Percentiles rank a stretch among this genome's conserved stretches.
Conservation (phyloP, 1,140 invertebrate genomes). For the Drosophila simulans region DNA sequence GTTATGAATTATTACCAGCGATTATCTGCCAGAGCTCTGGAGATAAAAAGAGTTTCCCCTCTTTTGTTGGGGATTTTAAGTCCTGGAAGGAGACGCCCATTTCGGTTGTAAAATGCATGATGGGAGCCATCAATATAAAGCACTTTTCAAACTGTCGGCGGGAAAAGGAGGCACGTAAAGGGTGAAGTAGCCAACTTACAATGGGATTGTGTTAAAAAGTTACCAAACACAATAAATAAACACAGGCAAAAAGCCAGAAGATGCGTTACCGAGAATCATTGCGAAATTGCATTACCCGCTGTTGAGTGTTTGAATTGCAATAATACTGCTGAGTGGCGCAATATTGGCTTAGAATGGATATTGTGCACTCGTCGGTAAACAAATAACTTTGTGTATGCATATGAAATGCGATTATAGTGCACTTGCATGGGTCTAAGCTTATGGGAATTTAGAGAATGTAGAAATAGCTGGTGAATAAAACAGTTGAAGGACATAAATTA, state of each 20-base stretch:
- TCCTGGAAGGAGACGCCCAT: slow-evolving; percentile 11
- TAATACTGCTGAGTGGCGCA: slow-evolving; percentile 52
- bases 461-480: slow-evolving; percentile 2
- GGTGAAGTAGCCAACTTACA: slow-evolving; percentile 2
- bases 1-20: slow-evolving; percentile 77
- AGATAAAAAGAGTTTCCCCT: slow-evolving; percentile 44
- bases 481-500: slow-evolving; percentile 28
- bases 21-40: slow-evolving; percentile 63
- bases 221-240: slow-evolving; percentile 38
- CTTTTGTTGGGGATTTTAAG: slow-evolving; percentile 17
- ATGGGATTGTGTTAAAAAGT: slow-evolving; percentile 47
- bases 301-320: slow-evolving; percentile 50
- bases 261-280: slow-evolving; percentile 13
- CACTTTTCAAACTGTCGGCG: slow-evolving; percentile 22
- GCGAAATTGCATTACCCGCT: slow-evolving; percentile 50
- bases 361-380: slow-evolving; percentile 42
- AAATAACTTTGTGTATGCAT: slow-evolving; percentile 40
- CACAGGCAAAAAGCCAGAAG: slow-evolving; percentile 1
- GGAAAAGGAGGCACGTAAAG: slow-evolving; percentile 4
- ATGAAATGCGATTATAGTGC: slow-evolving; percentile 27
- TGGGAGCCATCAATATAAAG: slow-evolving; percentile 18
- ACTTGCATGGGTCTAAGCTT: slow-evolving; percentile 17
- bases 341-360: slow-evolving; percentile 55
- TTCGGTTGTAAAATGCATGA: slow-evolving; percentile 22
- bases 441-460: slow-evolving; percentile 8